phyloP scores from a whole-genome alignment of 2,797 vertebrate genomes.

The Sciaenops ocellatus region DNA sequence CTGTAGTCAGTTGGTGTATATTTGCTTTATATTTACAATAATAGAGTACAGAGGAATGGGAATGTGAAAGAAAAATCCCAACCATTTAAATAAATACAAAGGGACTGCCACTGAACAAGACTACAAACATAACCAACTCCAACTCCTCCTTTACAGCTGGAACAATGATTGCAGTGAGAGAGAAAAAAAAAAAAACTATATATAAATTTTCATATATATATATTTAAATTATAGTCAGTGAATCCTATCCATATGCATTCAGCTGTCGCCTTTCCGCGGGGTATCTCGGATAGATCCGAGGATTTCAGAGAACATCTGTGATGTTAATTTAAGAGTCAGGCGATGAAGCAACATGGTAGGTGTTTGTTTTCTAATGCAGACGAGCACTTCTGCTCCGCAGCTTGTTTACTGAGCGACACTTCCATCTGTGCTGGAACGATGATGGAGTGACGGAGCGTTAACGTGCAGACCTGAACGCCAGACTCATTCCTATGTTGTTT shows the following conservation, averaged over 20 bases:
- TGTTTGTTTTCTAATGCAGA: slow-evolving; percentile 56
- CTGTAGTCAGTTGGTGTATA: slow-evolving; percentile 90
- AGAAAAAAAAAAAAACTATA: slow-evolving; percentile 36
- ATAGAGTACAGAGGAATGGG: slow-evolving; percentile 87
- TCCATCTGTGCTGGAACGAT: slow-evolving; percentile 55
- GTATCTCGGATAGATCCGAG: slow-evolving; percentile 27
- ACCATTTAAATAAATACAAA: slow-evolving; percentile 90
- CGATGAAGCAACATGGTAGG: slow-evolving; percentile 55
- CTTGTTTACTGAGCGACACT: slow-evolving; percentile 52
- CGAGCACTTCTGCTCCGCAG: slow-evolving; percentile 45
- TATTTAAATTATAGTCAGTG: slow-evolving; percentile 79
- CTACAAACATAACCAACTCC: slow-evolving; percentile 82
- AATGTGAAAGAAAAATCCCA: slow-evolving; percentile 86
- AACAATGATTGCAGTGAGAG: slow-evolving; percentile 76
- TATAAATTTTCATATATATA: slow-evolving; percentile 70
- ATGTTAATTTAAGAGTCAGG: slow-evolving; percentile 54
- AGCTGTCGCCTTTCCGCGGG: slow-evolving; percentile 51
- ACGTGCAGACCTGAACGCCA: slow-evolving; percentile 60
- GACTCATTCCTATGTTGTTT: slow-evolving; percentile 61
- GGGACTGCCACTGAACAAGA: slow-evolving; percentile 85
- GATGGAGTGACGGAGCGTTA: slow-evolving; percentile 49
- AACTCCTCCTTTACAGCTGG: slow-evolving; percentile 76
- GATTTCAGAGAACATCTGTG: slow-evolving; percentile 56
- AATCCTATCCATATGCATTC: slow-evolving; percentile 69
- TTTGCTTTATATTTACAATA: slow-evolving; percentile 91